phyloP scores from a whole-genome alignment of 35 echinoderm and acorn worm species.

The Apostichopus parvimensis region DNA sequence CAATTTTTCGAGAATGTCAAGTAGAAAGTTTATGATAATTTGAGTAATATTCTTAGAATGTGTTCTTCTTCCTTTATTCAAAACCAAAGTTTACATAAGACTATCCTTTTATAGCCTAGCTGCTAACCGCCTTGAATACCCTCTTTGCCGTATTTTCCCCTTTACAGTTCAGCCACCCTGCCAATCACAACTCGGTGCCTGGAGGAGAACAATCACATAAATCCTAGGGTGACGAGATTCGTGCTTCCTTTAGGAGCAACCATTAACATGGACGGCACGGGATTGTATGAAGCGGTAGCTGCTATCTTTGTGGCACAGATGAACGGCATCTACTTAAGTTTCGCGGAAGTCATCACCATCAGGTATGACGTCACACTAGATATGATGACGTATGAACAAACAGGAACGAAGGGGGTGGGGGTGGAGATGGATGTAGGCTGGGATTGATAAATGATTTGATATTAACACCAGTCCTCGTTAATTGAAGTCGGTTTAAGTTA shows the following conservation, averaged over 20 bases:
- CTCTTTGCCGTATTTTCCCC: not conserved
- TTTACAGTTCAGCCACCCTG: constrained; percentile 82
- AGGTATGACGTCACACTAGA: constrained; percentile 24
- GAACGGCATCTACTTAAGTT: constrained; percentile 64
- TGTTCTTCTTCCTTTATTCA: no score
- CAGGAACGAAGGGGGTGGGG: not conserved
- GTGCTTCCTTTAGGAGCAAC: constrained; percentile 89
- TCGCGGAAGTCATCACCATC: constrained; percentile 77
- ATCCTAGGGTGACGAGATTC: constrained; percentile 73
- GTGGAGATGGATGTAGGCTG: not conserved
- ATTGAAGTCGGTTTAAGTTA: no score
- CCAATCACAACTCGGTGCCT: constrained; percentile 79
- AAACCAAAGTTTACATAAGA: no score
- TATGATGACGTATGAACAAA: not conserved
- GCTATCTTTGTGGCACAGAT: constrained; percentile 94
- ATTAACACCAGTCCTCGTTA: no score
- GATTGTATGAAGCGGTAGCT: constrained; percentile 86
- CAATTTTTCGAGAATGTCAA: no score
- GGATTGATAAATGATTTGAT: no score
- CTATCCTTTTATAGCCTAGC: no score
- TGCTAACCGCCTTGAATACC: no score
- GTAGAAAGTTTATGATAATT: no score
- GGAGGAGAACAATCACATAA: constrained; percentile 79
- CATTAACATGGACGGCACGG: constrained; percentile 98
- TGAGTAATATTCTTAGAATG: no score